Base-by-base conservation (phyloP, 2,888 invertebrate genomes). In the Nomada lathburiana region DNA sequence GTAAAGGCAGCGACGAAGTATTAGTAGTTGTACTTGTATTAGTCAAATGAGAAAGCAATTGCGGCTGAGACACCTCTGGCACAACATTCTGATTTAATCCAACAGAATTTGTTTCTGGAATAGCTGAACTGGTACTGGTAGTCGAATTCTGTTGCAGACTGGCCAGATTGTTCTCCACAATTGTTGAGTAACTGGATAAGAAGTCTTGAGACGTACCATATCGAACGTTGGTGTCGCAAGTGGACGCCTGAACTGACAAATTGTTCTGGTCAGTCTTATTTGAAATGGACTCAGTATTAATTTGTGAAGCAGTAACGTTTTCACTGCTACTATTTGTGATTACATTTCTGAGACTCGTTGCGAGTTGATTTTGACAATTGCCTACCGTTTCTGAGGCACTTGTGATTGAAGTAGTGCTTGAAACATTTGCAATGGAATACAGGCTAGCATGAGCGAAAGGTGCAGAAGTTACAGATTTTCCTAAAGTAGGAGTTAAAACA, bases 151-250 rank as follows among this genome's bases (percentile, higher is more conserved):
- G 88, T 52, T 82, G 64, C 29, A 87, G 10, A 23, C 18, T 50
- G 18, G 60, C 44, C 0, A 79, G 62, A 65, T 64, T 74, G 5
- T 76, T 88, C 13, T 80, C 74, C 0, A 73, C 77, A 9, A 90
- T 87, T 20, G 86, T 89, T 1, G 90, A 78, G 44, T 92, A 92
- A 63, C 80, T 88, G 7, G 91, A 90, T 4, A 90, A 72, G 29
- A 91, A 92, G 64, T 90, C 90, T 11, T 91, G 90, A 42, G 88
- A 65, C 10, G 79, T 81, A 9, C 90, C 85, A 50, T 90, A 92
- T 2, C 86, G 80, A 13, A 84, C 81, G 5, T 83, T 86, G 0
- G 87, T 62, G 57, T 90, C 87, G 53, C 88, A 91, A 47, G 87
- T 88, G 3, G 83, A 68, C 36, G 77, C 76, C 29, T 81, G 82